phyloP scores from a whole-genome alignment of 2,797 vertebrate genomes.

The Mormyrus hasselquistii region DNA sequence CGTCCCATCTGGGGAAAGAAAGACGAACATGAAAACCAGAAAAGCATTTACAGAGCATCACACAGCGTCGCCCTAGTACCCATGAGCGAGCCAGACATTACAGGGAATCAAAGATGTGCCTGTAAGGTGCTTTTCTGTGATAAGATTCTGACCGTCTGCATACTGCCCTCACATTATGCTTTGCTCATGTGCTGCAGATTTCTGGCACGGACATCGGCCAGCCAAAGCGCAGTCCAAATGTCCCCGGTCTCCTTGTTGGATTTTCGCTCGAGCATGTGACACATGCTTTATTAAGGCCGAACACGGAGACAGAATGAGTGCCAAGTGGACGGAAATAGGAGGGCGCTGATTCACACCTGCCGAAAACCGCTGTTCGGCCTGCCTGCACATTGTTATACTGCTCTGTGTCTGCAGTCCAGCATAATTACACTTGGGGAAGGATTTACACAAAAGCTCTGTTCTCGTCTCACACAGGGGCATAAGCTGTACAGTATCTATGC shows the following conservation, averaged over 20 bases:
- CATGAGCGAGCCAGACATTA: not conserved
- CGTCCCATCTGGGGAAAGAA: conserved; percentile 63
- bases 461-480: not conserved
- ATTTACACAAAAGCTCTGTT: conserved; percentile 6
- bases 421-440: not conserved
- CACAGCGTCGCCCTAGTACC: not conserved
- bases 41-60: not conserved
- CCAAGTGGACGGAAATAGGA: not conserved
- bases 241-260: not conserved
- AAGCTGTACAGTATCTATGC: not conserved
- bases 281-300: not conserved
- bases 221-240: not conserved
- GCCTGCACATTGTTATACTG: not conserved
- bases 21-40: not conserved
- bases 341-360: not conserved
- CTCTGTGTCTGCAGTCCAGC: not conserved
- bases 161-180: not conserved
- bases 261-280: not conserved
- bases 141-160: not conserved
- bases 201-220: not conserved
- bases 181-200: not conserved
- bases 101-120: not conserved
- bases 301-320: not conserved
- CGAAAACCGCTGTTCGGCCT: not conserved
- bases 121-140: not conserved